These are phyloP conservation scores for Leptinotarsa lineolata DNA, from an alignment of 1,140 invertebrate genomes.

Conservation along the genomic window DNA sequence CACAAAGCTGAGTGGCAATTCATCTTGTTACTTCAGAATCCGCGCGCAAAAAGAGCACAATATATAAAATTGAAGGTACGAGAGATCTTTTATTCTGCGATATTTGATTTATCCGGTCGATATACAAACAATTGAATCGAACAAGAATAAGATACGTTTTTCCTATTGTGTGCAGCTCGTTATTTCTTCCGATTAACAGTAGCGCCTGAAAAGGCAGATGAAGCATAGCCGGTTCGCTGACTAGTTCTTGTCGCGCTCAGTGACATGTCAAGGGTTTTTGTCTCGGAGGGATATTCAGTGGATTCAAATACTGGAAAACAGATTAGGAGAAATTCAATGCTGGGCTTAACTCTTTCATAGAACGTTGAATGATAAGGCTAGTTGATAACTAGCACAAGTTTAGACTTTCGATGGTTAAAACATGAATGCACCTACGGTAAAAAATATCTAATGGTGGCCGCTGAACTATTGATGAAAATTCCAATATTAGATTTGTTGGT, in stretches of 20 bases:
- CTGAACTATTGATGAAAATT: too few relatives aligned
- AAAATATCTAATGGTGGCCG: too few relatives aligned
- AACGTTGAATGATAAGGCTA: too few relatives aligned
- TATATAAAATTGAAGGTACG: conserved; percentile 21
- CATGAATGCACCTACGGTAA: too few relatives aligned
- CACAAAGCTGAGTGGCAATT: conserved; percentile 13
- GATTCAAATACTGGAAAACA: not conserved
- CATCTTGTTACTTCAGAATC: conserved; percentile 15
- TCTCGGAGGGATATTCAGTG: not conserved
- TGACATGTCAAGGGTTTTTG: conserved; percentile 7
- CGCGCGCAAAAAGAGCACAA: conserved; percentile 15
- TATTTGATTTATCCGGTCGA: conserved; percentile 28
- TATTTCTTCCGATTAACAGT: conserved; percentile 52
- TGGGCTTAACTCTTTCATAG: not conserved
- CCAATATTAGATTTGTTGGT: too few relatives aligned
- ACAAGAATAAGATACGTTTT: conserved; percentile 39
- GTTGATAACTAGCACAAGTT: too few relatives aligned
- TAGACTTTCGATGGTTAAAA: too few relatives aligned
- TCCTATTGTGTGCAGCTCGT: conserved; percentile 43
- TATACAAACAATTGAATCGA: conserved; percentile 36
- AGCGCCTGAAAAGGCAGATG: conserved; percentile 49
- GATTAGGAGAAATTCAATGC: not conserved
- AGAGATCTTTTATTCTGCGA: conserved; percentile 25
- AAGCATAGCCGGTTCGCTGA: conserved; percentile 47
- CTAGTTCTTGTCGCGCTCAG: conserved; percentile 42